phyloP scores from a whole-genome alignment of 2,113 vertebrate genomes.

The Thunnus thynnus region DNA sequence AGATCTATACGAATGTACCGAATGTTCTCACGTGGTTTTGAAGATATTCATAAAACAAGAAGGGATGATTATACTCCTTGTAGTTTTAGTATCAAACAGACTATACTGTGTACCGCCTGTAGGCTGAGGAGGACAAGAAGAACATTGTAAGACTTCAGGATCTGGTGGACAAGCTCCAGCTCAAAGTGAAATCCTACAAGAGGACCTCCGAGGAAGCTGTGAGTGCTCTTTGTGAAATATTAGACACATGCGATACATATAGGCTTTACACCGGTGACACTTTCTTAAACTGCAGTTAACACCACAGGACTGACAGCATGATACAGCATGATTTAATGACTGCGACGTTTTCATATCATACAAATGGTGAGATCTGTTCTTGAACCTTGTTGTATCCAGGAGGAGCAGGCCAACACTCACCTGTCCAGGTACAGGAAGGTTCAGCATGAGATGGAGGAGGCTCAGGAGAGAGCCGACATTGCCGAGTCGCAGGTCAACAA shows the following conservation, averaged over 20 bases:
- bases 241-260: slow-evolving; percentile 25
- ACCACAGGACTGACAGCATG: slow-evolving; percentile 20
- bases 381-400: slow-evolving; percentile 64
- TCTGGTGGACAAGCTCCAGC: slow-evolving; percentile 87
- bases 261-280: slow-evolving; percentile 28
- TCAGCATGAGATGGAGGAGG: slow-evolving; percentile 88
- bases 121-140: slow-evolving; percentile 87
- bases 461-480: slow-evolving; percentile 87
- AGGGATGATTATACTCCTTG: neutral
- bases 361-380: neutral
- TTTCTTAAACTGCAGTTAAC: slow-evolving; percentile 15
- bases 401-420: slow-evolving; percentile 78
- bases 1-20: neutral
- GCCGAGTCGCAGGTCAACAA: slow-evolving; percentile 89
- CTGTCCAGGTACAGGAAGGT: slow-evolving; percentile 84
- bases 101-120: slow-evolving; percentile 18
- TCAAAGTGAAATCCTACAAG: slow-evolving; percentile 87
- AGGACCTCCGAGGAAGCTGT: slow-evolving; percentile 83
- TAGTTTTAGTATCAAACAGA: slow-evolving; percentile 17
- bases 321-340: neutral
- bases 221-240: slow-evolving; percentile 70
- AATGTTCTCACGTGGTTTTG: neutral
- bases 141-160: slow-evolving; percentile 83
- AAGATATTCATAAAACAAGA: neutral
- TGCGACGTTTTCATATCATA: neutral